Evolutionary conservation across 2,797 vertebrate species (phyloP), one percentile per base, ranked within the genome.

Genomic region (Micromesistius poutassou): DNA sequence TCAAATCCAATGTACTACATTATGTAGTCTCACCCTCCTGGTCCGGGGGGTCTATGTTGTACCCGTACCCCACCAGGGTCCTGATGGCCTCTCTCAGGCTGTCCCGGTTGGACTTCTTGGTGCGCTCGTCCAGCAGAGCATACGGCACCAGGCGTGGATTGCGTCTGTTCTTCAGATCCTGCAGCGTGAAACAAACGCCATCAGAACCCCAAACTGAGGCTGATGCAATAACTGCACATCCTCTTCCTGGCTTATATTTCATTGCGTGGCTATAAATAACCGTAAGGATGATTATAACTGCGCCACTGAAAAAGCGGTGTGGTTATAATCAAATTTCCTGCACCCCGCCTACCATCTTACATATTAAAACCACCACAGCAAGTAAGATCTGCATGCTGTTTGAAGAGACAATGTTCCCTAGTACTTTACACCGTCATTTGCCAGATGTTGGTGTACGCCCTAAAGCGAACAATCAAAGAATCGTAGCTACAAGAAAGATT

Each of bases 91-190:
- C 98, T 78, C 98, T 96, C 76, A 99, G 93, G 88, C 97, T 99
- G 91, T 99, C 98, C 92, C 98, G 93, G 88, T 98, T 99, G 0
- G 98, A 99, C 85, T 98, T 99, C 89, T 99, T 99, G 5, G 98
- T 99, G 74, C 98, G 96, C 81, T 99, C 98, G 33, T 99, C 98
- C 85, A 99, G 91, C 89, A 99, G 95, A 82, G 94, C 91, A 87
- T 99, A 99, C 22, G 98, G 98, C 89, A 99, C 97, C 85, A 99
- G 89, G 4, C 98, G 97, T 86, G 98, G 98, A 92, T 99, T 99
- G 81, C 98, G 95, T 83, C 96, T 96, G 90, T 95, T 98, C 91
- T 99, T 99, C 84, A 99, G 89, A 93, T 99, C 98, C 98, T 99
- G 78, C 55, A 38, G 77, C 30, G 79, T 80, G 84, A 55, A 75